Evolutionary conservation across 2,797 vertebrate species (phyloP).

Genomic region (Sebastes vulpes): DNA sequence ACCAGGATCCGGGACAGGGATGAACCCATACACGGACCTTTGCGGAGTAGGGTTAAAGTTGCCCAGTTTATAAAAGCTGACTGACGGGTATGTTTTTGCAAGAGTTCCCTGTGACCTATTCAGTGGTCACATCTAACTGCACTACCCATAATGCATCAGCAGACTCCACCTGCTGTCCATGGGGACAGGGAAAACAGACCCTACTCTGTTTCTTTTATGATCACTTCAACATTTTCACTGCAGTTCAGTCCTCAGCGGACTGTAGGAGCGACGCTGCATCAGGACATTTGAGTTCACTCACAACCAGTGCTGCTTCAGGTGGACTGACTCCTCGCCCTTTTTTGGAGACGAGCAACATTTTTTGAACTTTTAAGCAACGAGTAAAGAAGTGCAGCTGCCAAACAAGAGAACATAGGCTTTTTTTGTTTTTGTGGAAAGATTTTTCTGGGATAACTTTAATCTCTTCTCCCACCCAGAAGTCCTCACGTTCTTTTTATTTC

Average conservation of each 20-base stretch:
- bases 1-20: conserved; percentile 15
- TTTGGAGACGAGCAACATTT: background rate
- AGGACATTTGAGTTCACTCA: conserved; percentile 33
- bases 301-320: conserved; percentile 54
- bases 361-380: conserved; percentile 22
- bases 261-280: conserved; percentile 35
- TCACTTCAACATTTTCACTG: conserved; percentile 17
- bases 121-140: background rate
- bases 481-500: conserved; percentile 6
- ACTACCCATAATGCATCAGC: conserved; percentile 57
- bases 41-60: background rate
- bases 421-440: conserved; percentile 18
- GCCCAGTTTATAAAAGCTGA: background rate
- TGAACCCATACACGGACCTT: background rate
- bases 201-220: background rate
- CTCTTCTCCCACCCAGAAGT: conserved; percentile 28
- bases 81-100: conserved; percentile 2
- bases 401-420: conserved; percentile 38
- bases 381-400: conserved; percentile 65
- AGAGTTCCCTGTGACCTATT: conserved; percentile 13
- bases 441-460: conserved; percentile 8
- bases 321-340: conserved; percentile 12
- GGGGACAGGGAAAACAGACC: background rate
- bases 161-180: background rate
- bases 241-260: conserved; percentile 2